Evolutionary conservation across 37 sponge, comb jelly and placozoan genomes (phyloP).

Genomic region (Oscarella lobularis): DNA sequence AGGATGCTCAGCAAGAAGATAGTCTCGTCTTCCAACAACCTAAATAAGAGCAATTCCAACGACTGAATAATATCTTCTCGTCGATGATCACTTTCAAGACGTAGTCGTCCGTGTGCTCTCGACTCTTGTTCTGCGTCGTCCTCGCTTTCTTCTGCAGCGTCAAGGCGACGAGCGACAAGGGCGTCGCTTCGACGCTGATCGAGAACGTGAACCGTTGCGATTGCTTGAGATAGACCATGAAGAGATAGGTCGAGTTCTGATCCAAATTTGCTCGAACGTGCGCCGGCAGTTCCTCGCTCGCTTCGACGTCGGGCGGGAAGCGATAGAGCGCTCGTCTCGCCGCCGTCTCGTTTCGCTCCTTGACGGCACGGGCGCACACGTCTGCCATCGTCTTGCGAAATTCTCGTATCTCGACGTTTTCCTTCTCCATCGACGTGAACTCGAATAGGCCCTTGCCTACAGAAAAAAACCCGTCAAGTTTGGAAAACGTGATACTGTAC

Average conservation of each 20-base stretch:
- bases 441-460: not conserved
- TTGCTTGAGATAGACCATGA: not conserved
- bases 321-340: not conserved
- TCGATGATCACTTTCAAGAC: not conserved
- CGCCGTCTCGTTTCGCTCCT: not conserved
- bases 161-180: not conserved
- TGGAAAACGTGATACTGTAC: too few relatives aligned
- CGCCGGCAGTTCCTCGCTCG: not conserved
- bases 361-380: not conserved
- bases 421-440: constrained; percentile 1
- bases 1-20: not conserved
- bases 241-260: not conserved
- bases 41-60: not conserved
- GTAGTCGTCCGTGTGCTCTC: not conserved
- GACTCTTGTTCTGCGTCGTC: not conserved
- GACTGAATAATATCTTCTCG: not conserved
- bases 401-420: not conserved
- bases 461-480: too few relatives aligned
- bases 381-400: not conserved
- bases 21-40: not conserved
- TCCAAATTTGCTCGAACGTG: not conserved
- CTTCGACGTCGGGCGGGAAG: not conserved
- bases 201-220: not conserved
- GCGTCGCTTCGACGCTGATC: not conserved
- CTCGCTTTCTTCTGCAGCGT: not conserved